Evolutionary conservation across 2,888 invertebrate genomes (phyloP).

Genomic region (Conistra vaccinii): DNA sequence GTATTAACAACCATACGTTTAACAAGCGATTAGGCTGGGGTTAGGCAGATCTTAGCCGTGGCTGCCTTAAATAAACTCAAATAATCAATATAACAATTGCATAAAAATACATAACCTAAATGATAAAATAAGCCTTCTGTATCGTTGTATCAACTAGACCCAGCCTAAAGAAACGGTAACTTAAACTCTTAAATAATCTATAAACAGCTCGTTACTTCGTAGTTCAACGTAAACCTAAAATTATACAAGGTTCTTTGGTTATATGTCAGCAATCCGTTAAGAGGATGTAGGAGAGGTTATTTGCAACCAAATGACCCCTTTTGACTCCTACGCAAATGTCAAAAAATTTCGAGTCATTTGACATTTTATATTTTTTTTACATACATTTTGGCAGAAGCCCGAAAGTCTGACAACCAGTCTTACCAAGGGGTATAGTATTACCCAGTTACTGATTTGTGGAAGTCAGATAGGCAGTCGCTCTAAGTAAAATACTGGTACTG

Average conservation of each 20-base stretch:
- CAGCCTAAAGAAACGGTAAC: constrained; percentile 69
- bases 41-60: constrained; percentile 41
- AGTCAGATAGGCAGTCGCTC: too few species aligned
- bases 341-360: too few species aligned
- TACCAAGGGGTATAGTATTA: too few species aligned
- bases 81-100: constrained; percentile 53
- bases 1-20: constrained; percentile 73
- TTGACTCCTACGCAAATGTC: too few species aligned
- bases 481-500: too few species aligned
- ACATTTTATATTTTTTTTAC: too few species aligned
- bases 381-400: too few species aligned
- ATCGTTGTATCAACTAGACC: constrained; percentile 54
- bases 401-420: too few species aligned
- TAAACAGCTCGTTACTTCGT: constrained; percentile 36
- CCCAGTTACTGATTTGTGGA: too few species aligned
- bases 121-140: constrained; percentile 37
- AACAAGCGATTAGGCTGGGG: constrained; percentile 71
- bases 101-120: constrained; percentile 52
- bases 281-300: too few species aligned
- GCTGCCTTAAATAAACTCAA: constrained; percentile 53
- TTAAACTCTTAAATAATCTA: constrained; percentile 58
- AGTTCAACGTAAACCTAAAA: constrained; percentile 41
- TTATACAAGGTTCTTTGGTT: background rate
- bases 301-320: too few species aligned
- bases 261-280: too few species aligned